These are phyloP conservation scores for Ictidomys tridecemlineatus DNA, from an alignment of 2,113 vertebrate species.

Conservation along the genomic window DNA sequence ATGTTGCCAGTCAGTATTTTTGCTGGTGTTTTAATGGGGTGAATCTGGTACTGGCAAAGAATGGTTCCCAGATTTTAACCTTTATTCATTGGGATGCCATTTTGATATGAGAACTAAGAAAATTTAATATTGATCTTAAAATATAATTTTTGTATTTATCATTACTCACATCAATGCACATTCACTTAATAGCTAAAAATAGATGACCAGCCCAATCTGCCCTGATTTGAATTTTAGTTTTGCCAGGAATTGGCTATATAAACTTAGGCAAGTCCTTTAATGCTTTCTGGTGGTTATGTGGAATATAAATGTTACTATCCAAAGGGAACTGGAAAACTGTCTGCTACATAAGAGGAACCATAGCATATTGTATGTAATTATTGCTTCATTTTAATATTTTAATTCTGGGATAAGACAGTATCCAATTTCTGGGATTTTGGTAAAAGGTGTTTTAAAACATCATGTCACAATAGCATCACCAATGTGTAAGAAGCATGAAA, in stretches of 20 bases:
- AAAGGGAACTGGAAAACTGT: neutral
- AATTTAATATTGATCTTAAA: neutral
- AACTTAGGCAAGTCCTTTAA: neutral
- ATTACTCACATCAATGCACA: neutral
- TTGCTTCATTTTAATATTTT: neutral
- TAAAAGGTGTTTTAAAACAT: neutral
- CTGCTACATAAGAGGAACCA: neutral
- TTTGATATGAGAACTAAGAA: neutral
- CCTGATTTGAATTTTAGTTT: neutral
- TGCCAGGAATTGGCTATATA: neutral
- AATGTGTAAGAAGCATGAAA: too few relatives aligned
- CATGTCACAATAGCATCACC: neutral
- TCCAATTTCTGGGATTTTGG: neutral
- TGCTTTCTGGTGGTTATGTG: neutral
- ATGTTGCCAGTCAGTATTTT: neutral
- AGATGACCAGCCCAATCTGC: neutral
- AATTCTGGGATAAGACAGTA: neutral
- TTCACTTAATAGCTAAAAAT: neutral
- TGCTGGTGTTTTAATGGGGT: neutral
- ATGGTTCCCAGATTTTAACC: neutral
- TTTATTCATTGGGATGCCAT: neutral
- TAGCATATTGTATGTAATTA: neutral
- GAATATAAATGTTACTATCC: neutral
- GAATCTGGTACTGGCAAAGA: neutral
- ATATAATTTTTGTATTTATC: neutral